Percentiles rank a stretch among this genome's conserved stretches.
Evolutionary conservation across 2,797 vertebrate genomes (phyloP).

Genomic region (Sebastes paucispinis): DNA sequence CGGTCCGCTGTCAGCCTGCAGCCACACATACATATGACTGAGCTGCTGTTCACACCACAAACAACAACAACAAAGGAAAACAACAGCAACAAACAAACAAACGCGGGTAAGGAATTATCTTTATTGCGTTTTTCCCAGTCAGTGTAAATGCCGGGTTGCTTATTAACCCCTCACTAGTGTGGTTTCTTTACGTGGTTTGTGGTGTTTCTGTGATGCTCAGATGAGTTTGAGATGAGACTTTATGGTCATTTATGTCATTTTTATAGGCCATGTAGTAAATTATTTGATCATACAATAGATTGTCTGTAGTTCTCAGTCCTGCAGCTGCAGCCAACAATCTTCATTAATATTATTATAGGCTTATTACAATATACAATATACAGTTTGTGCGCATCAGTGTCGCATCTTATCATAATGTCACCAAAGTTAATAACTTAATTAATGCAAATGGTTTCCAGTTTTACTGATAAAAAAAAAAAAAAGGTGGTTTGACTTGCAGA

Average conservation of each 20-base stretch:
- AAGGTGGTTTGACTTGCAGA: neutral
- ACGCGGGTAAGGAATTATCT: constrained; percentile 49
- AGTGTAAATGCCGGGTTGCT: neutral
- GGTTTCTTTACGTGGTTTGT: neutral
- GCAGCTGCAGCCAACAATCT: neutral
- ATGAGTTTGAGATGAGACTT: constrained; percentile 16
- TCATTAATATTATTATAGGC: neutral
- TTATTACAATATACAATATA: no score
- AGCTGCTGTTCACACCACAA: constrained; percentile 17
- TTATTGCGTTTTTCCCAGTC: neutral
- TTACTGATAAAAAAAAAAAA: neutral
- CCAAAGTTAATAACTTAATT: constrained; percentile 26
- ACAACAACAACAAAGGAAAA: constrained; percentile 25
- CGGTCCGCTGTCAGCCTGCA: constrained; percentile 33
- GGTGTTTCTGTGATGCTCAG: neutral
- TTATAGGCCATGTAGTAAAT: accelerated
- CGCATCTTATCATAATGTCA: neutral
- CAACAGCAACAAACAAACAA: constrained; percentile 5
- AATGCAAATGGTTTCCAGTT: neutral
- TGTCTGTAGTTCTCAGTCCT: neutral
- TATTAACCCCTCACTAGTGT: neutral
- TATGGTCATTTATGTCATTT: neutral
- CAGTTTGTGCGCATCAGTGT: neutral
- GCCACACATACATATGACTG: constrained; percentile 21
- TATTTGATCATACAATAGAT: neutral